These are phyloP conservation scores for Ennomos erosarius DNA, from an alignment of 2,888 invertebrate species.

Conservation along the genomic window DNA sequence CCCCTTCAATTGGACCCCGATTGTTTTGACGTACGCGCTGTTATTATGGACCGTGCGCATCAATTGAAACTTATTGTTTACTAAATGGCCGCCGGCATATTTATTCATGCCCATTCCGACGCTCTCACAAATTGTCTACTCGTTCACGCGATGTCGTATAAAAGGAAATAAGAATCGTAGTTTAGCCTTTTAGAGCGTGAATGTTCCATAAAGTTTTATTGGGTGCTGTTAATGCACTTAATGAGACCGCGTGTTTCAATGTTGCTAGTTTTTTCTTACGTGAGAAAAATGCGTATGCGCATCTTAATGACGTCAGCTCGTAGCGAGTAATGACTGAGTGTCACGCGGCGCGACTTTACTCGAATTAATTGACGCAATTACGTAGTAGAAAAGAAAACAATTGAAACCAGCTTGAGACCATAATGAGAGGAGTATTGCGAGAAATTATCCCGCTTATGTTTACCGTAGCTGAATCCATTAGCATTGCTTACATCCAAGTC, in stretches of 20 bases:
- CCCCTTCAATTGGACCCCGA: constrained; percentile 82
- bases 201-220: constrained; percentile 63
- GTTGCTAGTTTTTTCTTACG: constrained; percentile 58
- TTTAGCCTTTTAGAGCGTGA: constrained; percentile 57
- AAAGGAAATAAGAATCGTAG: constrained; percentile 51
- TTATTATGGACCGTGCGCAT: constrained; percentile 66
- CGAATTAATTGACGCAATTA: constrained; percentile 80
- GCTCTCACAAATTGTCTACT: constrained; percentile 39
- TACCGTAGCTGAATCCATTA: constrained; percentile 61
- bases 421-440: constrained; percentile 69
- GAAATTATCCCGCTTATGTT: constrained; percentile 63
- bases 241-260: constrained; percentile 58
- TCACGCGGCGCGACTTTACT: constrained; percentile 69
- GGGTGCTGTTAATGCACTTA: constrained; percentile 59
- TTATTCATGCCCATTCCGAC: constrained; percentile 41
- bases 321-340: constrained; percentile 48
- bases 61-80: constrained; percentile 78
- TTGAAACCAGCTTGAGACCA: constrained; percentile 65
- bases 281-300: constrained; percentile 72
- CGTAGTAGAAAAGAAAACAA: constrained; percentile 80
- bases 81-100: constrained; percentile 55
- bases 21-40: constrained; percentile 78
- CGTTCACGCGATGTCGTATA: constrained; percentile 46
- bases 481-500: constrained; percentile 45
- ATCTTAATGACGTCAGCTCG: constrained; percentile 70